Conservation (phyloP, 2,797 vertebrate species). For the Octomys mimax region DNA sequence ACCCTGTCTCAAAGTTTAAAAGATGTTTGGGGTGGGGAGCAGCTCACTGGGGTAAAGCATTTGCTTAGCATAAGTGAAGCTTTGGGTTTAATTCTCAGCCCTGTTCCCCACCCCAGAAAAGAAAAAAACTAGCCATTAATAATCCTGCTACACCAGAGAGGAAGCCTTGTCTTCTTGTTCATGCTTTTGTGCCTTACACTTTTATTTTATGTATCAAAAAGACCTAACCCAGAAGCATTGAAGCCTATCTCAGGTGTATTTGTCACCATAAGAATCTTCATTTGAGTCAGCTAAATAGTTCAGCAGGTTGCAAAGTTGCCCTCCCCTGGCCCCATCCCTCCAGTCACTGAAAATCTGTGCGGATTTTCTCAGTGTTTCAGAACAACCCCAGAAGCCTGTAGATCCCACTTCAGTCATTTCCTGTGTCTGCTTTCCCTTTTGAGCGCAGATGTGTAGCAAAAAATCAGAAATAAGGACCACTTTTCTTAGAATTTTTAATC, state of each 20-base stretch:
- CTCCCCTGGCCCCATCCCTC: not conserved
- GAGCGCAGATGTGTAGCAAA: constrained; percentile 24
- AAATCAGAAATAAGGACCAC: not conserved
- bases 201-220: not conserved
- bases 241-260: not conserved
- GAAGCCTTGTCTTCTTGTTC: not conserved
- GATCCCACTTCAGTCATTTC: constrained; percentile 6
- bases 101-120: not conserved
- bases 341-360: constrained; percentile 37
- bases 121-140: not conserved
- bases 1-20: not conserved
- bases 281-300: constrained; percentile 13
- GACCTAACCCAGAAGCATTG: not conserved
- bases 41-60: not conserved
- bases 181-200: not conserved
- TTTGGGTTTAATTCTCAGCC: not conserved
- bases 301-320: not conserved
- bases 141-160: not conserved
- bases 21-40: not conserved
- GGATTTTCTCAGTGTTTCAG: constrained; percentile 57
- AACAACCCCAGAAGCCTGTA: constrained; percentile 19
- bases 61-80: not conserved
- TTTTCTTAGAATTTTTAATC: not conserved
- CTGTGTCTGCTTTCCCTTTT: constrained; percentile 41
- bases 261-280: not conserved